Evolutionary conservation across 2,888 invertebrate genomes (phyloP).

Genomic region (Spialia ferax): DNA sequence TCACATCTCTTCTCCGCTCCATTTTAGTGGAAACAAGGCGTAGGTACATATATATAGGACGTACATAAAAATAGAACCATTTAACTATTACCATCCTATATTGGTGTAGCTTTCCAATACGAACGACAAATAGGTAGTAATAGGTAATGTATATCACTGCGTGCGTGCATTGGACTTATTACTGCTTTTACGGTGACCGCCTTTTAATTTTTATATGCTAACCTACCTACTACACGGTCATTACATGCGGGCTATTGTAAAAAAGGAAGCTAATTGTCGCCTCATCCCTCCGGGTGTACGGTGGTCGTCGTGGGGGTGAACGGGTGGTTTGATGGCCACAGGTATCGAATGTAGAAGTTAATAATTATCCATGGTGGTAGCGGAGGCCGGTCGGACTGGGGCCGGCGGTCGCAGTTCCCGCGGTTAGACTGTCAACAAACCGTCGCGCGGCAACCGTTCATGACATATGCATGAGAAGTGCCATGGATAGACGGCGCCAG

Average conservation of each 20-base stretch:
- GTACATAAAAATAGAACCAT: slow-evolving; percentile 33
- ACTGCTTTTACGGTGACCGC: slow-evolving; percentile 74
- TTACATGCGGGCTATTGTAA: slow-evolving; percentile 63
- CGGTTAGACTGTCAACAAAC: slow-evolving; percentile 83
- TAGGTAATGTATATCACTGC: slow-evolving; percentile 72
- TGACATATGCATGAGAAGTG: slow-evolving; percentile 85
- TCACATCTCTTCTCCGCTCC: too few relatives aligned
- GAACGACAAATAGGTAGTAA: slow-evolving; percentile 65
- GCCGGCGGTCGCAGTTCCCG: slow-evolving; percentile 77
- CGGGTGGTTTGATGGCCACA: slow-evolving; percentile 71
- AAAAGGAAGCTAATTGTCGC: slow-evolving; percentile 76
- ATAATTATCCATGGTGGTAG: slow-evolving; percentile 77
- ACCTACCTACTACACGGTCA: slow-evolving; percentile 64
- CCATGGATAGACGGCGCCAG: slow-evolving; percentile 69
- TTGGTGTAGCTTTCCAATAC: slow-evolving; percentile 49
- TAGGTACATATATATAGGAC: too few relatives aligned
- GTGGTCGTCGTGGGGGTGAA: slow-evolving; percentile 53
- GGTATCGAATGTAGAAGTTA: slow-evolving; percentile 80
- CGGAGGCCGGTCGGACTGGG: slow-evolving; percentile 59
- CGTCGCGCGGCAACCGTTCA: slow-evolving; percentile 84
- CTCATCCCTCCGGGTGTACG: slow-evolving; percentile 69
- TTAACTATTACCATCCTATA: slow-evolving; percentile 61
- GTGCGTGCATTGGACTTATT: slow-evolving; percentile 69
- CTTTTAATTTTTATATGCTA: slow-evolving; percentile 75
- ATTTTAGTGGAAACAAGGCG: too few relatives aligned